Percentiles rank a stretch among this genome's conserved stretches.
phyloP scores from a whole-genome alignment of 2,113 vertebrate genomes.

The Trachemys scripta region DNA sequence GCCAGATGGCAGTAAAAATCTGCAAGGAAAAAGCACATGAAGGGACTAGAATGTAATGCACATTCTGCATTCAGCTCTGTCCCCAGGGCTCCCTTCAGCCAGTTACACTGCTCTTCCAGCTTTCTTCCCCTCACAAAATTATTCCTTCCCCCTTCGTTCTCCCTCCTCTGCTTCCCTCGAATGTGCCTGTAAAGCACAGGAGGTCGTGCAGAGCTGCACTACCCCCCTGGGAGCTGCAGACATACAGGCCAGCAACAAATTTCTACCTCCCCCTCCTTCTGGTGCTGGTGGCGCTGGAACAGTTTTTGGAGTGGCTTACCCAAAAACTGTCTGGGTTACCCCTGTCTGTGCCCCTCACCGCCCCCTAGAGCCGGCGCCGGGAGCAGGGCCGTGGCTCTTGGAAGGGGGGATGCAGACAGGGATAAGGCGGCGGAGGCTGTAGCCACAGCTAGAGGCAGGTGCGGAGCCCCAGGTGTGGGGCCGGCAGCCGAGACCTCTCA shows the following conservation, averaged over 20 bases:
- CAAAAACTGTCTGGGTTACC: too few relatives aligned
- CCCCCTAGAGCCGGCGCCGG: too few relatives aligned
- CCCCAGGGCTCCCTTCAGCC: too few relatives aligned
- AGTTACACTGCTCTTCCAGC: not conserved
- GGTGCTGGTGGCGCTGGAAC: too few relatives aligned
- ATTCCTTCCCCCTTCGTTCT: not conserved
- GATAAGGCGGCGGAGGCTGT: too few relatives aligned
- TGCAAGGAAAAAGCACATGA: not conserved
- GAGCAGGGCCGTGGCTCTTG: too few relatives aligned
- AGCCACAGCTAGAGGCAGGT: too few relatives aligned
- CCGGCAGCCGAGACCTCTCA: too few relatives aligned
- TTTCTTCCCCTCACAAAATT: not conserved
- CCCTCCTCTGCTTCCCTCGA: not conserved
- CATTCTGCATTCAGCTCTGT: not conserved
- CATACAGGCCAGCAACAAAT: not conserved
- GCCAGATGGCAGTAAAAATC: not conserved
- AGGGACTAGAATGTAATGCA: not conserved
- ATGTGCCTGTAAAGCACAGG: not conserved
- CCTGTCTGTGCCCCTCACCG: too few relatives aligned
- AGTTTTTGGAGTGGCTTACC: too few relatives aligned
- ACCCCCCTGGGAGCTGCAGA: not conserved
- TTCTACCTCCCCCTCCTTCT: not conserved
- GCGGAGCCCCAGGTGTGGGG: too few relatives aligned
- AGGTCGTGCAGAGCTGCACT: not conserved
- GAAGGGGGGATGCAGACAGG: too few relatives aligned